A percentile compares a stretch with the other conserved stretches of the same genome.
phyloP scores from a whole-genome alignment of 2,888 invertebrate genomes.

The Idaea biselata region DNA sequence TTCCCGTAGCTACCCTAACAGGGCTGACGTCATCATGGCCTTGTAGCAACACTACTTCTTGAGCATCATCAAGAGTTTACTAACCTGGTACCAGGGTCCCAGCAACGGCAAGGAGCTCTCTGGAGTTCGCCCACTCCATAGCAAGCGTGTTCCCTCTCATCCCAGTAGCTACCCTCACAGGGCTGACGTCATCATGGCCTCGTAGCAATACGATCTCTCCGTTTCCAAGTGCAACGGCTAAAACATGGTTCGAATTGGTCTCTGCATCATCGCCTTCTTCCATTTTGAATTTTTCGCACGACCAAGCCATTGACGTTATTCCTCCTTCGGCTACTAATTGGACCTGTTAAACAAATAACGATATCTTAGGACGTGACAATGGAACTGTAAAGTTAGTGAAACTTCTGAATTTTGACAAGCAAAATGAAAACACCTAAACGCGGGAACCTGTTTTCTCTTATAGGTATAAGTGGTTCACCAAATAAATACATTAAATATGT shows the following conservation, averaged over 20 bases:
- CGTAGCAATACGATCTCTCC: constrained; percentile 94
- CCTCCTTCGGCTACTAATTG: constrained; percentile 92
- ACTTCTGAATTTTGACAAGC: no score
- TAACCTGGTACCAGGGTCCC: constrained; percentile 83
- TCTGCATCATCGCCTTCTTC: constrained; percentile 93
- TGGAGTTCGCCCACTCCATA: constrained; percentile 98
- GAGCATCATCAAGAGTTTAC: constrained; percentile 14
- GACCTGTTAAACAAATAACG: constrained; percentile 66
- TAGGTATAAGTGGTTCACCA: no score
- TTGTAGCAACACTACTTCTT: constrained; percentile 90
- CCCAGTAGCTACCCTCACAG: constrained; percentile 91
- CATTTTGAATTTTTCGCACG: constrained; percentile 98
- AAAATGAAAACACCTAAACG: no score
- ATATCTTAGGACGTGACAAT: not conserved
- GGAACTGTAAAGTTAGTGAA: constrained; percentile 6
- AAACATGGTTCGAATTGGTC: constrained; percentile 83
- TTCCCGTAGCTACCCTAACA: constrained; percentile 89
- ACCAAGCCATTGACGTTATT: constrained; percentile 96
- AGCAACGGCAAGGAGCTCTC: constrained; percentile 94
- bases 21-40: constrained; percentile 97
- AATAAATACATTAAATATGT: no score
- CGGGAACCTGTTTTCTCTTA: no score
- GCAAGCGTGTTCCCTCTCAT: constrained; percentile 88
- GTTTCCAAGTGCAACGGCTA: constrained; percentile 93
- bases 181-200: constrained; percentile 96